phyloP scores from a whole-genome alignment of 2,113 vertebrate species.

The Sorex araneus region DNA sequence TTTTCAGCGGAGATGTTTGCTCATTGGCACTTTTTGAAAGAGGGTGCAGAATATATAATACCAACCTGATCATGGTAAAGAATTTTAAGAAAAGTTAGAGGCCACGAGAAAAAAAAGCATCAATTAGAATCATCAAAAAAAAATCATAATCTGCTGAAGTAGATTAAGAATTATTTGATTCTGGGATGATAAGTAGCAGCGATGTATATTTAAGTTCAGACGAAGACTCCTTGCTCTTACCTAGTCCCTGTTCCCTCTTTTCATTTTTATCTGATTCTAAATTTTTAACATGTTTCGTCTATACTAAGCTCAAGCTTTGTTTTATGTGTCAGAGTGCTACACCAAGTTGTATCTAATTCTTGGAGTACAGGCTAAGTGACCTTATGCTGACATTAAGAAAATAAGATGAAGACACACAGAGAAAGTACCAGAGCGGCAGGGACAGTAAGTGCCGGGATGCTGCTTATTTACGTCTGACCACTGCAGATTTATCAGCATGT shows the following conservation, averaged over 20 bases:
- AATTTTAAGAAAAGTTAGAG: not conserved
- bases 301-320: not conserved
- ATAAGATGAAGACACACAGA: constrained; percentile 35
- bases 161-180: not conserved
- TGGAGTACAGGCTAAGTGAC: constrained; percentile 15
- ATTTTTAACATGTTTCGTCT: not conserved
- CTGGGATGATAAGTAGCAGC: not conserved
- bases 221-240: not conserved
- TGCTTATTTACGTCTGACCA: not conserved
- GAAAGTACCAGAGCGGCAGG: not conserved
- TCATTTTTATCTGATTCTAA: not conserved
- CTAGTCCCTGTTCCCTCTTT: not conserved
- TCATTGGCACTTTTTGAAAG: constrained; percentile 50
- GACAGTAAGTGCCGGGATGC: not conserved
- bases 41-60: not conserved
- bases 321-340: not conserved
- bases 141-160: not conserved
- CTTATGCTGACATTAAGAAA: constrained; percentile 62
- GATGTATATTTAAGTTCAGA: not conserved
- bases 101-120: not conserved
- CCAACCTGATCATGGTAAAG: not conserved
- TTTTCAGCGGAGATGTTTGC: not conserved
- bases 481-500: not conserved
- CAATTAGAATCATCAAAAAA: not conserved
- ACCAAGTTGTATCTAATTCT: constrained; percentile 34